phyloP scores from a whole-genome alignment of 2,797 vertebrate genomes.

The Chaenodraco wilsoni region DNA sequence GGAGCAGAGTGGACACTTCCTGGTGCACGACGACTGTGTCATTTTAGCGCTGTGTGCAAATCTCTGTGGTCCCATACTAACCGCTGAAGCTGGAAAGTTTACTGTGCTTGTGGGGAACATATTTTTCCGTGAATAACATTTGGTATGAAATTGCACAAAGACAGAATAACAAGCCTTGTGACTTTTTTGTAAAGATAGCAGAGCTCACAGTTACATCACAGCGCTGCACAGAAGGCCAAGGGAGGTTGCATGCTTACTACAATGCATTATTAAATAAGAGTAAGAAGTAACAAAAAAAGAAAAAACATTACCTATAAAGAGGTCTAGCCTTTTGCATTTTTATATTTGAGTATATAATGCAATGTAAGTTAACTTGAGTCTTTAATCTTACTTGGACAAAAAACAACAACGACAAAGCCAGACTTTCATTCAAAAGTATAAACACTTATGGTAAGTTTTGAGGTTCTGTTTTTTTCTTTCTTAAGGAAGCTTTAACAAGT shows the following conservation, averaged over 20 bases:
- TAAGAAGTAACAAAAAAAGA: not conserved
- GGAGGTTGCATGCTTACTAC: not conserved
- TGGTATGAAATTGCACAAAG: conserved; percentile 34
- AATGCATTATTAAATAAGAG: not conserved
- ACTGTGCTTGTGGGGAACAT: conserved; percentile 27
- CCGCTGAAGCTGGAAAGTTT: conserved; percentile 32
- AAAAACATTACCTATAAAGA: not conserved
- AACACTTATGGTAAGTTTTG: not conserved
- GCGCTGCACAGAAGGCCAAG: not conserved
- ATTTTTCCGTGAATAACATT: conserved; percentile 34
- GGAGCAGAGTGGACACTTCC: conserved; percentile 54
- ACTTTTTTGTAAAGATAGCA: conserved; percentile 10
- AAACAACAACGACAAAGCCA: not conserved
- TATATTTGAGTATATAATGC: not conserved
- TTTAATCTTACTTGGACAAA: too few species aligned
- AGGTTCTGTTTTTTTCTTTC: not conserved
- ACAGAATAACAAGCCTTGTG: conserved; percentile 34
- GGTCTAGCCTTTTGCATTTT: not conserved
- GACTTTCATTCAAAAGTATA: not conserved
- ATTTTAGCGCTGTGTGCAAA: conserved; percentile 34
- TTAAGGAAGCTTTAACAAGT: not conserved
- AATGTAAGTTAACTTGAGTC: not conserved
- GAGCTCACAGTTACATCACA: not conserved
- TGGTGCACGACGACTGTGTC: conserved; percentile 49
- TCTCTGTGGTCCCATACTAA: conserved; percentile 25